Conservation (phyloP, 2,113 vertebrate genomes). For the Dromaius novaehollandiae region DNA sequence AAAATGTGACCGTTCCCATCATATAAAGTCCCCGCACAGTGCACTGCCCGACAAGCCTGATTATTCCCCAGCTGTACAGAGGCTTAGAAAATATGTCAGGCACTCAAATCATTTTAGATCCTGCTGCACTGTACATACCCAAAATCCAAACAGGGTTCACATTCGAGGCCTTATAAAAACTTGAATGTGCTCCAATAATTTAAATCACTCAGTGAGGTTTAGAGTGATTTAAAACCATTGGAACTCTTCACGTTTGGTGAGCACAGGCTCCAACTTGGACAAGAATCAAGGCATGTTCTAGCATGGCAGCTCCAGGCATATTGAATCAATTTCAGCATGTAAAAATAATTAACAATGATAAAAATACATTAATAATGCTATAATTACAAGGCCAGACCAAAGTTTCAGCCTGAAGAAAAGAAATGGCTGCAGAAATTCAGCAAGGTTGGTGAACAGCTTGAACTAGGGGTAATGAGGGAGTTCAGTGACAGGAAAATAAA, state of each 20-base stretch:
- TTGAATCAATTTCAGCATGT: conserved; percentile 74
- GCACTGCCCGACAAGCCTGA: conserved; percentile 13
- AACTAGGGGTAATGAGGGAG: conserved; percentile 30
- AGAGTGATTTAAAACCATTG: conserved; percentile 71
- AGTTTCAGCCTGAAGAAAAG: conserved; percentile 12
- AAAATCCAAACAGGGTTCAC: conserved; percentile 57
- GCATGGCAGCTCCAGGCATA: conserved; percentile 71
- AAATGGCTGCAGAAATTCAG: conserved; percentile 24
- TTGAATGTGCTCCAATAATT: conserved; percentile 71
- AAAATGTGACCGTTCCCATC: conserved; percentile 55
- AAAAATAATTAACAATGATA: conserved; percentile 76
- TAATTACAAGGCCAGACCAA: conserved; percentile 66
- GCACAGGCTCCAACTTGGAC: conserved; percentile 61
- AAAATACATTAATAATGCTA: conserved; percentile 71
- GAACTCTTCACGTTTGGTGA: conserved; percentile 58
- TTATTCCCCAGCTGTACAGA: conserved; percentile 37
- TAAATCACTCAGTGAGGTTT: conserved; percentile 71
- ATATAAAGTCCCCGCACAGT: not conserved
- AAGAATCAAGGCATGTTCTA: conserved; percentile 69
- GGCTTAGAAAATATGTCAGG: conserved; percentile 61
- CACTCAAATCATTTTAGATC: conserved; percentile 68
- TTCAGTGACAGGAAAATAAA: conserved; percentile 58
- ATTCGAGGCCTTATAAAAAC: conserved; percentile 68
- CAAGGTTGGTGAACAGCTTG: not conserved
- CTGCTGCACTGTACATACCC: conserved; percentile 56